Base-by-base conservation (phyloP, 35 echinoderm and acorn worm species). In the Apostichopus parvimensis region DNA sequence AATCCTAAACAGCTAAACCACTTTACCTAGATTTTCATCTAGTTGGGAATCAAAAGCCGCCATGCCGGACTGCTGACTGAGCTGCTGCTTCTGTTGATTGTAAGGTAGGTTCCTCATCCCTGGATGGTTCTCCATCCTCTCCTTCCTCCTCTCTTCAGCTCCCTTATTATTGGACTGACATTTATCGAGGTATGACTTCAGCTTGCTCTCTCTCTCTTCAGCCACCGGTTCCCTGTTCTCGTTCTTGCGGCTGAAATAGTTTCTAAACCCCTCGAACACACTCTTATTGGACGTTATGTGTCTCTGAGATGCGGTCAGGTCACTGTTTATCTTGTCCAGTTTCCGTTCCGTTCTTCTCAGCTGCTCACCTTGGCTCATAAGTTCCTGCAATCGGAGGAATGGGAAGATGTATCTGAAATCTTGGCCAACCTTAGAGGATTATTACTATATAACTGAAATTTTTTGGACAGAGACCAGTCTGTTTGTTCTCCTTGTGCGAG, bases 341-440 rank as follows among this genome's bases (percentile, higher is more conserved):
- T 95, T 98, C 54, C 84, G 87, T 57, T 98, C 96, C 1, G 91
- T 92, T 80, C 94, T 92, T 45, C 80, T 53, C 6, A 98, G 94
- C 75, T 98, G 96, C 34, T 98, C 96, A 66, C 96, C 96, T 92
- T 98, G 96, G 18, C 94, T 72, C 22, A 98, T 79, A 52, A 98
- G 82, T 95, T 98, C 96, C 96, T 98, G 92, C 15, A 45, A 45
- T 83, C 62, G 5, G 93, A 78, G 54, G 54, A 45, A 45, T 45
- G 34, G 34, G 34, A 45, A 45, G 34, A 45, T 45, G 34, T 45
- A 0, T 45, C 34, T 2, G 0, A 0, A 45, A 45, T 45, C 34
- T 45, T 45, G 34, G 34, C 34, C 34, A 45, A 3, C 34, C 34
- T 45, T 4, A 4, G 34, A 45, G 0, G 3, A 28, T 1, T 28